Evolutionary conservation across 2,888 invertebrate species (phyloP), one percentile per base, ranked within the genome.

Genomic region (Tiphia femorata): DNA sequence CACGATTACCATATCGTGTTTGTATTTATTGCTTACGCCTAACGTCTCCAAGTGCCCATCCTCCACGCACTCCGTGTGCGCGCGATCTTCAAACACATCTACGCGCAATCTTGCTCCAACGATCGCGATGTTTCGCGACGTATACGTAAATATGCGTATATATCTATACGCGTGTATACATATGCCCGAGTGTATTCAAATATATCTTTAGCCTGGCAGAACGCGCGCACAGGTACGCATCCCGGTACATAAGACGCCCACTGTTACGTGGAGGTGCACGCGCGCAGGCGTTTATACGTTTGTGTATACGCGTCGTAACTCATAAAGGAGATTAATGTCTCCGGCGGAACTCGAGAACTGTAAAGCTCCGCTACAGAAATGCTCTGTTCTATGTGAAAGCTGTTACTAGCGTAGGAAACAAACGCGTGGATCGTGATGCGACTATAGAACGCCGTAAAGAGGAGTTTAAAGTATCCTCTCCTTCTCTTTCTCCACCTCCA

Each of bases 241-340:
- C n/a, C n/a, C n/a, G 25, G 25, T 25, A 25, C 8, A 25, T 25
- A n/a, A n/a, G n/a, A n/a, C n/a, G n/a, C n/a, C n/a, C n/a, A n/a
- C n/a, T n/a, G n/a, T n/a, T n/a, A 25, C 8, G 25, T 25, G 25
- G 25, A 5, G 5, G 25, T 8, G 6, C 8, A 5, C 8, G 8
- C 8, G 8, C 25, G 25, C 8, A 25, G 5, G 8, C 25, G 25
- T 25, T 25, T 25, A 8, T 25, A 25, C 25, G 25, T 5, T 8
- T 25, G 25, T 25, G 25, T 25, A 25, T 25, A 25, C 25, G 25
- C 35, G 50, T 70, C 76, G 68, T 77, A 75, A 77, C 70, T 77
- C 76, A 76, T 77, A 76, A 71, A 64, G 62, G 67, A 72, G 76
- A 77, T 77, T 76, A 77, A 77, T 75, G 76, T 76, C 76, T 64